Percentiles rank a stretch among this genome's conserved stretches.
Evolutionary conservation across 2,113 vertebrate species (phyloP).

Genomic region (Drymodes brunneopygia): DNA sequence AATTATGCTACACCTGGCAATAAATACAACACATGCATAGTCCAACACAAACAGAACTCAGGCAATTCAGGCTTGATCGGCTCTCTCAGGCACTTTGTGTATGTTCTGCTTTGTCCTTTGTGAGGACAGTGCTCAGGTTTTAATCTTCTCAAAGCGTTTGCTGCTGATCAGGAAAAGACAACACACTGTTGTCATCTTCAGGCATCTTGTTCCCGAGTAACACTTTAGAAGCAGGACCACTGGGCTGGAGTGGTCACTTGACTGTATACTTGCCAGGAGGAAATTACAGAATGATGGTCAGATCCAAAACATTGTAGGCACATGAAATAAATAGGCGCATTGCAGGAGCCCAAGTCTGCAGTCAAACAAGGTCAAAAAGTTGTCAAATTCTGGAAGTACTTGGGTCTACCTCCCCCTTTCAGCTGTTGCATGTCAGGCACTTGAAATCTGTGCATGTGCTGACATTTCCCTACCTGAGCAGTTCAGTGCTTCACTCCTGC

Average conservation of each 20-base stretch:
- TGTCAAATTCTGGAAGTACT: background rate
- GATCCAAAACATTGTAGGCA: background rate
- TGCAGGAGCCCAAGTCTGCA: background rate
- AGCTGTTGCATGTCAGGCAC: background rate
- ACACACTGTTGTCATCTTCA: background rate
- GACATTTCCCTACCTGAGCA: background rate
- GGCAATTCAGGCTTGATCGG: background rate
- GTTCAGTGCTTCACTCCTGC: background rate
- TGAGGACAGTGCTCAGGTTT: background rate
- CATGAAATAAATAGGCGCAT: background rate
- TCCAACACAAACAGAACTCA: background rate
- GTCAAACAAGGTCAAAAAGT: background rate
- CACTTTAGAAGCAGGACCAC: background rate
- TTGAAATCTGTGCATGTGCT: background rate
- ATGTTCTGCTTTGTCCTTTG: background rate
- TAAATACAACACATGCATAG: background rate
- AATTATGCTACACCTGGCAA: background rate
- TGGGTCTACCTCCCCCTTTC: background rate
- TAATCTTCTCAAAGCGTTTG: background rate
- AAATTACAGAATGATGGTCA: background rate
- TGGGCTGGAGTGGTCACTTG: background rate
- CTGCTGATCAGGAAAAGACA: background rate
- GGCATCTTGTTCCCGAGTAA: background rate
- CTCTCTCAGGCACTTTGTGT: background rate
- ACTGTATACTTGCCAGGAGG: background rate